Evolutionary conservation across 1,140 invertebrate species (phyloP), one percentile per base, ranked within the genome.

Genomic region (Augochlora pura): DNA sequence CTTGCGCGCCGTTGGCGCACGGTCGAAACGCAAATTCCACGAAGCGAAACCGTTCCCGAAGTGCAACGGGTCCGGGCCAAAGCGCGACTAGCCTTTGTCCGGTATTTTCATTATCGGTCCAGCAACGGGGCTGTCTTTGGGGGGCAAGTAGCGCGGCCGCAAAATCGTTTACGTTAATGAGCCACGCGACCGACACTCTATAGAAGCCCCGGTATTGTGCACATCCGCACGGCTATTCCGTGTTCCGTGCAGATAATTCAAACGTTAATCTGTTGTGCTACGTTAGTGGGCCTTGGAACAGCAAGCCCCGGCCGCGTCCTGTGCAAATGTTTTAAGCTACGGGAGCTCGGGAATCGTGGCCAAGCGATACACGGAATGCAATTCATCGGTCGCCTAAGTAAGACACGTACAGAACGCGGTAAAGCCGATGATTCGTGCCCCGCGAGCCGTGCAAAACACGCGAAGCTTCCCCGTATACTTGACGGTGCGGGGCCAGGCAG

Each of bases 101-200:
- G 8, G 14, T 23, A 23, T 23, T 70, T 38, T 77, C 54, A 52
- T 77, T 32, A 62, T 25, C 16, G 39, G n/a, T 8, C 0, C 5
- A 21, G 9, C 39, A 14, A 69, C 25, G n/a, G 16, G 3, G 32
- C 27, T 65, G 46, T 73, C 69, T 73, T 64, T 59, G n/a, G 39
- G n/a, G 39, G 46, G 21, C 38, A 76, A 68, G 32, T 39, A n/a
- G 14, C 23, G 12, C 38, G 52, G 52, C 38, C 52, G 32, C 21
- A 23, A 38, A 79, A 79, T 73, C 77, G 57, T 79, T 79, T 79
- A 64, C 62, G 77, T 73, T 79, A 59, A 79, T 66, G 70, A 59
- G 16, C 10, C 25, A 21, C 64, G 64, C 64, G 39, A 66, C 64
- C 39, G n/a, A 66, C 64, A 66, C 64, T 66, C 64, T n/a, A 66